phyloP scores from a whole-genome alignment of 2,888 invertebrate species.

The Tolmerus cingulatus region DNA sequence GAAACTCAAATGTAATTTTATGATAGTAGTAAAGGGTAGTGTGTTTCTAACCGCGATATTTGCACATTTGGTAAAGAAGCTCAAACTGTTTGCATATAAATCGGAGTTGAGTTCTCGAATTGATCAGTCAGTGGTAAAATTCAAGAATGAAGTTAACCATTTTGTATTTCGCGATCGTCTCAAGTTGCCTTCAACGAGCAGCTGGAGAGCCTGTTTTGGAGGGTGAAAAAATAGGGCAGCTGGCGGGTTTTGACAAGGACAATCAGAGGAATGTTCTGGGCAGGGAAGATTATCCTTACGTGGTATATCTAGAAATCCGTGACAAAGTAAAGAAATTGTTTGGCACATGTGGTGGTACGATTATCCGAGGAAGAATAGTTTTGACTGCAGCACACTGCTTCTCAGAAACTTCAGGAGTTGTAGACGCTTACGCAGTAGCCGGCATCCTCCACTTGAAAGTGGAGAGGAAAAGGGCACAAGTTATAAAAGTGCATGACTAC shows the following conservation, averaged over 20 bases:
- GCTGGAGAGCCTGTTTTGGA: neutral
- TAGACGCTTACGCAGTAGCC: neutral
- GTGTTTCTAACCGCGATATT: neutral
- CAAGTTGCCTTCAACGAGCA: neutral
- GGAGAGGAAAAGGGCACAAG: neutral
- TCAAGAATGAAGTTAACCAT: neutral
- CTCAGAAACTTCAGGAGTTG: neutral
- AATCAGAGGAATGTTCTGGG: neutral
- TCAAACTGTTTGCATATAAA: neutral
- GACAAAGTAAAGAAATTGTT: neutral
- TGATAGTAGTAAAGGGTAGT: neutral
- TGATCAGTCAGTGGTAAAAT: neutral
- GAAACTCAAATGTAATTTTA: neutral
- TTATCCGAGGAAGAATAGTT: neutral
- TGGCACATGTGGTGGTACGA: neutral
- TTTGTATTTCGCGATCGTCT: neutral
- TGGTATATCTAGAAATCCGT: neutral
- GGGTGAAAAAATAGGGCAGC: neutral
- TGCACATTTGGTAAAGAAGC: neutral
- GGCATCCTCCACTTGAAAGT: neutral
- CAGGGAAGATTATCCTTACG: neutral
- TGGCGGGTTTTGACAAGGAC: neutral
- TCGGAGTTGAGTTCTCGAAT: neutral
- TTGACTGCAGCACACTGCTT: neutral
- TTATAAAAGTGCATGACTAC: neutral